Conservation (phyloP, 2,113 vertebrate species). For the Periophthalmodon schlosseri region DNA sequence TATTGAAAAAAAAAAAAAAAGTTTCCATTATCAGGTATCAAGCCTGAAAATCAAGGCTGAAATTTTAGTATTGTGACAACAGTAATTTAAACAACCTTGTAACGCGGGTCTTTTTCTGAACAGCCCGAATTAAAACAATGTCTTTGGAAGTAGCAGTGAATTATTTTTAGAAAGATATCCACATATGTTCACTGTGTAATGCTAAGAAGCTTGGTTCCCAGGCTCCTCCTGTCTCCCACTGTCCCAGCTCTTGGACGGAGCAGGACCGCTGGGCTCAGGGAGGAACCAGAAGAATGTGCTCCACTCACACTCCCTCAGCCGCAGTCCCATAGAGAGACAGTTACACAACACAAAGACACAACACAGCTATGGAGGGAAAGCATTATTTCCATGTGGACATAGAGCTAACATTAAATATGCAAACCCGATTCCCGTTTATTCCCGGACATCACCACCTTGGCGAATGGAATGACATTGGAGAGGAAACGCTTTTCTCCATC, state of each 20-base stretch:
- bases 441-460: slow-evolving; percentile 63
- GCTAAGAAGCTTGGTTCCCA: slow-evolving; percentile 17
- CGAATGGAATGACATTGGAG: slow-evolving; percentile 63
- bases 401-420: slow-evolving; percentile 64
- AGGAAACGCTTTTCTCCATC: slow-evolving; percentile 53
- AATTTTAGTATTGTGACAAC: not conserved
- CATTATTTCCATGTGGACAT: slow-evolving; percentile 56
- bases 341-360: slow-evolving; percentile 54
- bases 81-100: slow-evolving; percentile 1
- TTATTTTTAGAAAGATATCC: slow-evolving; percentile 30
- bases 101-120: slow-evolving; percentile 1
- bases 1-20: too few relatives aligned
- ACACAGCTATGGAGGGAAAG: slow-evolving; percentile 26
- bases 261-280: slow-evolving; percentile 13
- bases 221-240: slow-evolving; percentile 36
- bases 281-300: slow-evolving; percentile 63
- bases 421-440: slow-evolving; percentile 51
- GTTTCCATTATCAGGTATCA: too few relatives aligned
- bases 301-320: slow-evolving; percentile 39
- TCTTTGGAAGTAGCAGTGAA: slow-evolving; percentile 34
- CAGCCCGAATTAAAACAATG: slow-evolving; percentile 8
- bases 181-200: slow-evolving; percentile 26
- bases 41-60: too few relatives aligned
- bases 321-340: slow-evolving; percentile 42
- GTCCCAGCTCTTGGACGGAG: slow-evolving; percentile 34